phyloP scores from a whole-genome alignment of 53 echinoderm and acorn worm species.

The Pentamera pediparva region DNA sequence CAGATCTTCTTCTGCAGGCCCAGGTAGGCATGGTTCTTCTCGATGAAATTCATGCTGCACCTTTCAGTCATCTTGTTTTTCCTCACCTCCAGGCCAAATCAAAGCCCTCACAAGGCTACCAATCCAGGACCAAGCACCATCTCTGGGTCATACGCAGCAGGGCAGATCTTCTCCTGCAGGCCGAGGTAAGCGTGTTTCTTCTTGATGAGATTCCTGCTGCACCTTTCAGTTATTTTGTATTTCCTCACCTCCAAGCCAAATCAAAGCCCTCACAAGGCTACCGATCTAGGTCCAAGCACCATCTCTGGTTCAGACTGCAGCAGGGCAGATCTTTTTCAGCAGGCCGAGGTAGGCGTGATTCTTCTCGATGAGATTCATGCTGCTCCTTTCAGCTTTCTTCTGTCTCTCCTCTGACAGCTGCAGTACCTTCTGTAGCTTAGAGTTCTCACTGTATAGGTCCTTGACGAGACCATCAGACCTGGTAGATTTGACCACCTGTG shows the following conservation, averaged over 20 bases:
- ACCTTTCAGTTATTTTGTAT: constrained; percentile 81
- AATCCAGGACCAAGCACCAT: too few relatives aligned
- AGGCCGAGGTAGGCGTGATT: constrained; percentile 87
- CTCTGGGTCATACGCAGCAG: constrained; percentile 56
- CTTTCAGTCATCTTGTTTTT: constrained; percentile 84
- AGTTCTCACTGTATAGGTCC: constrained; percentile 94
- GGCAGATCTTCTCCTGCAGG: constrained; percentile 76
- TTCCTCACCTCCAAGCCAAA: too few relatives aligned
- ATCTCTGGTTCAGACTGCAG: constrained; percentile 41
- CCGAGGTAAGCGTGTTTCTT: constrained; percentile 91
- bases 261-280: too few relatives aligned
- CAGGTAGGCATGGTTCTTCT: constrained; percentile 91
- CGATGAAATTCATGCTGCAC: constrained; percentile 70
- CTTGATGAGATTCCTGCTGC: constrained; percentile 74
- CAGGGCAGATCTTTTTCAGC: constrained; percentile 78
- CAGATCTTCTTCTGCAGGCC: constrained; percentile 77
- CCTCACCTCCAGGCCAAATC: too few relatives aligned
- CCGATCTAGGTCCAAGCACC: too few relatives aligned
- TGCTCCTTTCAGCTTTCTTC: constrained; percentile 85
- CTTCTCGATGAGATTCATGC: constrained; percentile 80
- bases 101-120: too few relatives aligned
- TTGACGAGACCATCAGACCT: constrained; percentile 80
- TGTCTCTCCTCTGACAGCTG: constrained; percentile 86
- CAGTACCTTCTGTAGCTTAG: constrained; percentile 83
- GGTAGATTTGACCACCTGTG: constrained; percentile 72